phyloP scores from a whole-genome alignment of 2,113 vertebrate species.

The Cichladusa arquata region DNA sequence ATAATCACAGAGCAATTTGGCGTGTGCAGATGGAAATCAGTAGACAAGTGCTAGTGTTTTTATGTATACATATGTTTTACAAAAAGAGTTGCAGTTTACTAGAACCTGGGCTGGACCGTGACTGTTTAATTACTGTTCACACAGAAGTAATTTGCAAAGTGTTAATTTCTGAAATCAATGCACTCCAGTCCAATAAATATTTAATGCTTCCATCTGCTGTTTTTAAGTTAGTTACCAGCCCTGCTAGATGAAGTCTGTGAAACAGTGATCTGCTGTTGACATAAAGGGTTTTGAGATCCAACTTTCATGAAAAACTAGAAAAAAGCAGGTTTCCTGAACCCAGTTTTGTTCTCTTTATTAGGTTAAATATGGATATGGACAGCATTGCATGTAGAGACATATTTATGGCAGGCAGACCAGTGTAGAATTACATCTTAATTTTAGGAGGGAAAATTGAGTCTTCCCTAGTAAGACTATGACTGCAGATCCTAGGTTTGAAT shows the following conservation, averaged over 20 bases:
- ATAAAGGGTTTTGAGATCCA: conserved; percentile 23
- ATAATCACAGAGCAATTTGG: neutral
- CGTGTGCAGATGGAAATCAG: conserved; percentile 23
- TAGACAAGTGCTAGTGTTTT: conserved; percentile 6
- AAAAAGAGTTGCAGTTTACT: conserved; percentile 31
- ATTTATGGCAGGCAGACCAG: neutral
- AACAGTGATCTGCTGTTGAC: conserved; percentile 39
- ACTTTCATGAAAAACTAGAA: neutral
- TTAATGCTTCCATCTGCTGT: conserved; percentile 62
- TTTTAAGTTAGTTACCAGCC: conserved; percentile 27
- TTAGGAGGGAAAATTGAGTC: neutral
- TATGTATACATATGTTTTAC: conserved; percentile 29
- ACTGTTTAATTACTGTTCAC: conserved; percentile 58
- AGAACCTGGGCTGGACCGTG: conserved; percentile 40
- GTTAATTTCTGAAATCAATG: conserved; percentile 52
- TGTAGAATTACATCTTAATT: neutral
- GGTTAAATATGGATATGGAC: neutral
- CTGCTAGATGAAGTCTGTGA: neutral
- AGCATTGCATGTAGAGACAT: neutral
- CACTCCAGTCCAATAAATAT: conserved; percentile 60
- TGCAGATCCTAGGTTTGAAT: neutral
- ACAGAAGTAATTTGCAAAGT: conserved; percentile 39
- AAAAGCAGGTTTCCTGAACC: neutral
- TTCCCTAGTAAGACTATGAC: neutral
- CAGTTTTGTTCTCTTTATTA: neutral